phyloP scores from a whole-genome alignment of 30 jellyfish, hydroid and myxozoan genomes.

The Pelagia noctiluca region DNA sequence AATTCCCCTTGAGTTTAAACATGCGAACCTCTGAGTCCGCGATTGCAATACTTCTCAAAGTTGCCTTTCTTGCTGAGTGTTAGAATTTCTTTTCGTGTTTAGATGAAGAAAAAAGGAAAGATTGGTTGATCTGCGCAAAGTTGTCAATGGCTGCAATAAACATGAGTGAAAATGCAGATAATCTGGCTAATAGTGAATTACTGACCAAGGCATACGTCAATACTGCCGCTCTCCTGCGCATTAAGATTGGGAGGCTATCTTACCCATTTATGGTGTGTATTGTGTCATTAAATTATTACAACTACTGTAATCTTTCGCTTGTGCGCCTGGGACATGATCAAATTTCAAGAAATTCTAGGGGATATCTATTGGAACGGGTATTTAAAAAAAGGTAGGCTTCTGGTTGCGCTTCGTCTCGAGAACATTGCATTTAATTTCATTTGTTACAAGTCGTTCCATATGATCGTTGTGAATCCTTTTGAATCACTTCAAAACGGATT shows the following conservation, averaged over 20 bases:
- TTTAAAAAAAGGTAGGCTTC: too few species aligned
- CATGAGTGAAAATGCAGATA: slow-evolving; percentile 63
- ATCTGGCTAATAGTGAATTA: slow-evolving; percentile 32
- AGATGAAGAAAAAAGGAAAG: slow-evolving; percentile 8
- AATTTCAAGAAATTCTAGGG: not conserved
- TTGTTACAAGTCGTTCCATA: too few species aligned
- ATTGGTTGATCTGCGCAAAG: slow-evolving; percentile 28
- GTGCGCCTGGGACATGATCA: not conserved
- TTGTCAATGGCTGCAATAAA: slow-evolving; percentile 58
- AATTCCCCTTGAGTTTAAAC: not conserved
- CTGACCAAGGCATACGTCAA: slow-evolving; percentile 38
- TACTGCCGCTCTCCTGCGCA: slow-evolving; percentile 29
- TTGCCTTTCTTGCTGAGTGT: not conserved
- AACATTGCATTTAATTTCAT: too few species aligned
- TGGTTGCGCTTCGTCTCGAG: too few species aligned
- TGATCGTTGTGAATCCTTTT: too few species aligned
- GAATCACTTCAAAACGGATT: too few species aligned
- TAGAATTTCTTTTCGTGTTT: not conserved
- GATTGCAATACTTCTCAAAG: not conserved
- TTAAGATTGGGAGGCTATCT: slow-evolving; percentile 49
- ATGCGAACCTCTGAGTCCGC: not conserved
- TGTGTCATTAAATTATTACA: not conserved
- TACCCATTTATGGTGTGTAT: slow-evolving; percentile 42
- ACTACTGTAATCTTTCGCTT: not conserved
- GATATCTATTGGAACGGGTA: too few species aligned